Percentiles rank a stretch among this genome's conserved stretches.
These are phyloP conservation scores for Brenthis ino DNA, from an alignment of 2,888 invertebrate genomes.

Conservation along the genomic window DNA sequence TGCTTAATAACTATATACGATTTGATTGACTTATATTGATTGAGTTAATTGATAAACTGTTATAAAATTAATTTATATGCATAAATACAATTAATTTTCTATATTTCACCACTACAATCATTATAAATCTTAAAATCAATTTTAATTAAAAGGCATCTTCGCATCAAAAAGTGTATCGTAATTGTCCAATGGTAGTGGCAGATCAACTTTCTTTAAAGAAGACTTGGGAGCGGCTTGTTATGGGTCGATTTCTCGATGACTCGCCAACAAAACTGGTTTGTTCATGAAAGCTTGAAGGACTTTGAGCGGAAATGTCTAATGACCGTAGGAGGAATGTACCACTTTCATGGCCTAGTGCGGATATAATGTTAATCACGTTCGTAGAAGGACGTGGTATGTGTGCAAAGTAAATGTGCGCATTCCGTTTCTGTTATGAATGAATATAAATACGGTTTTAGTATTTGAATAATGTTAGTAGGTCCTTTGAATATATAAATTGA, in stretches of 20 bases:
- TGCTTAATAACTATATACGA: too few relatives aligned
- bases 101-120: background rate
- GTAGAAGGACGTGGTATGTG: slow-evolving; percentile 27
- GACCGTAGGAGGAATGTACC: slow-evolving; percentile 55
- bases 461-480: slow-evolving; percentile 3
- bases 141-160: slow-evolving; percentile 9
- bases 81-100: background rate
- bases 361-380: slow-evolving; percentile 40
- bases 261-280: slow-evolving; percentile 63
- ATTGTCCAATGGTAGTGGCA: slow-evolving; percentile 37
- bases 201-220: slow-evolving; percentile 47
- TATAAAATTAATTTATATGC: too few relatives aligned
- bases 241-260: slow-evolving; percentile 75
- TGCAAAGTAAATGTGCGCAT: slow-evolving; percentile 20
- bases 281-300: slow-evolving; percentile 56
- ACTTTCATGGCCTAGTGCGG: slow-evolving; percentile 62
- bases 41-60: too few relatives aligned
- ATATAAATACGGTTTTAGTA: slow-evolving; percentile 7
- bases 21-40: too few relatives aligned
- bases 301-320: slow-evolving; percentile 60
- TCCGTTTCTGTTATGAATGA: slow-evolving; percentile 28
- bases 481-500: background rate
- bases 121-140: slow-evolving; percentile 5
- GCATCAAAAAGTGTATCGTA: slow-evolving; percentile 37
- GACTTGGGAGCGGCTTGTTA: slow-evolving; percentile 46